These are phyloP conservation scores for Maconellicoccus hirsutus DNA, from an alignment of 1,140 invertebrate species.

Conservation along the genomic window DNA sequence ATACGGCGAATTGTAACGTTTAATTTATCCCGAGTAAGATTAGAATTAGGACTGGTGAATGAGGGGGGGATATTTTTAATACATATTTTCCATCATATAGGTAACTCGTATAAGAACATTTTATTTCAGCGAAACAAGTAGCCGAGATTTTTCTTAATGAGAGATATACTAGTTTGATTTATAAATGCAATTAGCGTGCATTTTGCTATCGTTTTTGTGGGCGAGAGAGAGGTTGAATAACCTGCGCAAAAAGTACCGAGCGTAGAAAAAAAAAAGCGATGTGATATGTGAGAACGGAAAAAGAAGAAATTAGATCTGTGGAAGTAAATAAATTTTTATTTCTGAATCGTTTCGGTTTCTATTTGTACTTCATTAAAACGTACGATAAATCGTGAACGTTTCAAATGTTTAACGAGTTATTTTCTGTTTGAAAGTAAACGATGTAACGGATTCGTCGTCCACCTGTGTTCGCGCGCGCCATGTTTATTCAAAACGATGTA, in stretches of 20 bases:
- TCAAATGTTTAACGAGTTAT: background rate
- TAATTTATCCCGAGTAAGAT: background rate
- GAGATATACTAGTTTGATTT: constrained; percentile 5
- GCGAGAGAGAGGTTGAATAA: background rate
- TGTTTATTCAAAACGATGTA: background rate
- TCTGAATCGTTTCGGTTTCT: background rate
- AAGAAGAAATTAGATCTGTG: background rate
- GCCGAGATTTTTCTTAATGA: constrained; percentile 4
- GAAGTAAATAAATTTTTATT: background rate
- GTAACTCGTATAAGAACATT: no score
- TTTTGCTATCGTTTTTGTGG: constrained; percentile 8
- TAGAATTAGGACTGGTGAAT: background rate
- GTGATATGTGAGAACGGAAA: background rate
- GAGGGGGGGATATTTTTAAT: background rate
- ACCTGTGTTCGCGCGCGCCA: background rate
- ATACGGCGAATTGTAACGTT: background rate
- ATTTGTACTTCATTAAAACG: background rate
- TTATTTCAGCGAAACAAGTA: background rate
- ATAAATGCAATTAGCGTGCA: constrained; percentile 3
- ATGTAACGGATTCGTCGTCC: background rate
- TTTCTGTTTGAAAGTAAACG: background rate
- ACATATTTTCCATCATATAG: background rate
- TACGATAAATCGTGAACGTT: constrained; percentile 8
- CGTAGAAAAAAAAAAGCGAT: background rate
- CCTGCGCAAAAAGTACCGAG: background rate